These are phyloP conservation scores for Glaucidium brasilianum DNA, from an alignment of 2,113 vertebrate species.

Conservation along the genomic window DNA sequence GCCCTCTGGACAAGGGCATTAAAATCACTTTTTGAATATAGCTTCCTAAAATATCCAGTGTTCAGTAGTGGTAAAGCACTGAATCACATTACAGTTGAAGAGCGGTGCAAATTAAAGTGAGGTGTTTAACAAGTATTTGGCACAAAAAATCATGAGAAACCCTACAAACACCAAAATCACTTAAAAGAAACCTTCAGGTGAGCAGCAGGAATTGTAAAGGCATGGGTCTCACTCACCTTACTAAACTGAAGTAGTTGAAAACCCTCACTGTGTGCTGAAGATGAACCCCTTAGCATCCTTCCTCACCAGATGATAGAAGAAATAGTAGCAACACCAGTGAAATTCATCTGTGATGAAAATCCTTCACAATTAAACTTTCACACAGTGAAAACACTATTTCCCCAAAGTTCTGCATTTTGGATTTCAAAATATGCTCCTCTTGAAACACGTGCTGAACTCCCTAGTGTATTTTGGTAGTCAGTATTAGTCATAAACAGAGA, in stretches of 20 bases:
- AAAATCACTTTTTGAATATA: neutral
- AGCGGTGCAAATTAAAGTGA: neutral
- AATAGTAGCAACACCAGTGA: neutral
- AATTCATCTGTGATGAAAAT: constrained; percentile 27
- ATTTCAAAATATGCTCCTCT: constrained; percentile 22
- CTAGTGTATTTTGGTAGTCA: constrained; percentile 16
- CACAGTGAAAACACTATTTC: neutral
- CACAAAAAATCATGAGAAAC: neutral
- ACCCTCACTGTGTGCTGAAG: neutral
- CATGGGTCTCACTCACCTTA: neutral
- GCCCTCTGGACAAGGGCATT: neutral
- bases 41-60: neutral
- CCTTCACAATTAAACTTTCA: constrained; percentile 39
- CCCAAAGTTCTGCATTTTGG: constrained; percentile 28
- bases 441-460: neutral
- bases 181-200: neutral
- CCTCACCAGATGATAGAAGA: neutral
- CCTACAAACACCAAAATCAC: neutral
- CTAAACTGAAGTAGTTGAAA: neutral
- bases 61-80: neutral
- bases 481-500: constrained; percentile 57
- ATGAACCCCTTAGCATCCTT: neutral
- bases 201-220: neutral
- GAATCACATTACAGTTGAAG: neutral
- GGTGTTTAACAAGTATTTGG: neutral